phyloP scores from a whole-genome alignment of 2,113 vertebrate species.

The Sorex araneus region DNA sequence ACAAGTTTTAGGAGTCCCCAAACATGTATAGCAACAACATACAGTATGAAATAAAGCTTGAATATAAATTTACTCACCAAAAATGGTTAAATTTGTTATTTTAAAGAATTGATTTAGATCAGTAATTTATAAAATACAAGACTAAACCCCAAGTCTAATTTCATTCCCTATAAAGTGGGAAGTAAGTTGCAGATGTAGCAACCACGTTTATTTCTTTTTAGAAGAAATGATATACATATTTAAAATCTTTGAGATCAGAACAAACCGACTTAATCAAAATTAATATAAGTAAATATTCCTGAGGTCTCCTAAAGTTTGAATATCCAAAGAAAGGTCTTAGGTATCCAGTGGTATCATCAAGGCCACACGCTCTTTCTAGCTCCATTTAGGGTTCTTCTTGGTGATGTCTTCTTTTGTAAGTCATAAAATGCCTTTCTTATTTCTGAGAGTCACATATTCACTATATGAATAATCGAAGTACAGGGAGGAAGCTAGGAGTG shows the following conservation, averaged over 20 bases:
- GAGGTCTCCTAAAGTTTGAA: background rate
- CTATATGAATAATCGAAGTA: background rate
- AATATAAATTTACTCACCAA: conserved; percentile 7
- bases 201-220: conserved; percentile 5
- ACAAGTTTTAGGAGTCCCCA: background rate
- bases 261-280: background rate
- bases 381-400: background rate
- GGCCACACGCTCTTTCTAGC: background rate
- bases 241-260: background rate
- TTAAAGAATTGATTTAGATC: conserved; percentile 6
- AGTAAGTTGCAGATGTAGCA: background rate
- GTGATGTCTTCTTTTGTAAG: background rate
- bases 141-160: background rate
- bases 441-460: background rate
- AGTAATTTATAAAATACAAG: background rate
- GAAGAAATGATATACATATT: background rate
- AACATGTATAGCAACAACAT: background rate
- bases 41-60: conserved; percentile 11
- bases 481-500: background rate
- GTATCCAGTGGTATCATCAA: background rate
- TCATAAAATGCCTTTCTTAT: background rate
- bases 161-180: background rate
- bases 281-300: background rate
- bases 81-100: background rate
- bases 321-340: no score